Conservation (phyloP, 2,797 vertebrate species). For the Gymnoscopelus braueri region DNA sequence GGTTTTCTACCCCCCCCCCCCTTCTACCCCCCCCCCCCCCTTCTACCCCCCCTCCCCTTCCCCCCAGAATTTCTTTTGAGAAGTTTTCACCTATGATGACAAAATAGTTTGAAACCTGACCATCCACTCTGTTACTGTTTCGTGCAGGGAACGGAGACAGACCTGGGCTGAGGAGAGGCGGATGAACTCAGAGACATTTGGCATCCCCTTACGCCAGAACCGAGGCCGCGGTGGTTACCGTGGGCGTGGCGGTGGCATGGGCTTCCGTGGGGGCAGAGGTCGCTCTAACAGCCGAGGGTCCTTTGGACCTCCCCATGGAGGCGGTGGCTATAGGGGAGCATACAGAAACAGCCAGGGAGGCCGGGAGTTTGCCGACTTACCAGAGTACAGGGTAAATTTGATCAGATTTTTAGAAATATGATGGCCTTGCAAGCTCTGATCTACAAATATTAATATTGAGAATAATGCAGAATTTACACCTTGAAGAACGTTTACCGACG, state of each 20-base stretch:
- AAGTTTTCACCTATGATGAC: too few relatives aligned
- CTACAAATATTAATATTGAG: too few relatives aligned
- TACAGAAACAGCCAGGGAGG: constrained; percentile 91
- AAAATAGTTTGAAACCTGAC: too few relatives aligned
- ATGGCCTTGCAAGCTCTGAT: background rate
- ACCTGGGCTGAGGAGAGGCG: constrained; percentile 97
- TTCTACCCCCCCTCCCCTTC: too few relatives aligned
- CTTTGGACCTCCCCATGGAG: constrained; percentile 75
- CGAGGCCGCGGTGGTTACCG: constrained; percentile 90
- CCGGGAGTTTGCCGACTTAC: constrained; percentile 90
- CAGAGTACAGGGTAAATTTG: constrained; percentile 90
- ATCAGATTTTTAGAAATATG: background rate
- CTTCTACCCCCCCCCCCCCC: background rate
- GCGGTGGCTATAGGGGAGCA: constrained; percentile 85
- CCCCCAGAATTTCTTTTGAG: too few relatives aligned
- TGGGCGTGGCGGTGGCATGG: constrained; percentile 85
- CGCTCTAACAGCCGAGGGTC: constrained; percentile 83
- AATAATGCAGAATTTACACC: too few relatives aligned
- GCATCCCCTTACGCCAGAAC: constrained; percentile 89
- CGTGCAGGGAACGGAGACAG: constrained; percentile 89
- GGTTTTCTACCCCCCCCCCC: background rate
- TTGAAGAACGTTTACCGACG: too few relatives aligned
- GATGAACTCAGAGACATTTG: constrained; percentile 95
- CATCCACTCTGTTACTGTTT: background rate
- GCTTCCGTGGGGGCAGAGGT: constrained; percentile 89